Base-by-base conservation (phyloP, 2,113 vertebrate species). In the Bubo scandiacus region DNA sequence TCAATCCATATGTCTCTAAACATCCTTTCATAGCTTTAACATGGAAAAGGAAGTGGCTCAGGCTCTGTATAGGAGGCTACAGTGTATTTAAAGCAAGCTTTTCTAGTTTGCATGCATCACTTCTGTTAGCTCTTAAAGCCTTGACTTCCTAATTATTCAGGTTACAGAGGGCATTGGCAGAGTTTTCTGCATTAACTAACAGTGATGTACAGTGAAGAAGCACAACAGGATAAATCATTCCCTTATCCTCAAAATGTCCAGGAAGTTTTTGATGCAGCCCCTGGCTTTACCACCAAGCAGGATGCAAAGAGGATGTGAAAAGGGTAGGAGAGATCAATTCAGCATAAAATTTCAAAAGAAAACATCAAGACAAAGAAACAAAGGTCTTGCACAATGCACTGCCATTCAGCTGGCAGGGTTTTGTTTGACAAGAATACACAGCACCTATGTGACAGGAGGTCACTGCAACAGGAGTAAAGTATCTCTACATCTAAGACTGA, bases 1-100 rank as follows among this genome's bases (percentile, higher is more conserved):
- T 94, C 90, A 90, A 96, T 96, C 96, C 97, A 97, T 96, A 94
- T 97, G 96, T 93, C 89, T 90, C 83, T 96, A 65, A 91, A 88
- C 81, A 78, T 96, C 92, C 95, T 98, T 97, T 96, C 94, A 95
- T 88, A 61, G 82, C 78, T 68, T 88, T 86, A 86, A 79, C 86
- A 27, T 90, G 94, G 94, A 85, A 85, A 75, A 97, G 87, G 92
- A 96, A 93, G 93, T 91, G 51, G 86, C 70, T 63, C 38, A 15
- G 6, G 63, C 34, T 89, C 77, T 61, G 38, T 42, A 5, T 15
- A 20, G 52, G 72, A 57, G 70, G 36, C 75, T 70, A 6, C 5
- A 58, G 40, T 34, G 52, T 61, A 45, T 91, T 83, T 79, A 42
- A 88, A 71, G 81, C 54, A 42, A 75, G 58, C n/a, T 75, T 61